Evolutionary conservation across 2,888 invertebrate genomes (phyloP), one percentile per base, ranked within the genome.

Genomic region (Tyria jacobaeae): DNA sequence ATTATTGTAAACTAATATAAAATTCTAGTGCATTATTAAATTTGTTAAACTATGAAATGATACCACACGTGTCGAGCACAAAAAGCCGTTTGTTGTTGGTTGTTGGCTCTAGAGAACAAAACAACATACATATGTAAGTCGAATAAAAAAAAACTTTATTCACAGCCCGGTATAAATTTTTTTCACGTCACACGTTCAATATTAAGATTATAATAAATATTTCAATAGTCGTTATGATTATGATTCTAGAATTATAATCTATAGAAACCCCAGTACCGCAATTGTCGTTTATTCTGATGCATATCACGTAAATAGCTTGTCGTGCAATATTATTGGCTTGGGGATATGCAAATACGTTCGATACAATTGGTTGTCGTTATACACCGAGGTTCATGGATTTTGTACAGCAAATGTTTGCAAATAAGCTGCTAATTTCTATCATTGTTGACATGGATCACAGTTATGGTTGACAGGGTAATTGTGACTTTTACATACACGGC

Each of bases 321-420:
- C 57, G 53, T 62, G 66, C 62, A 60, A 67, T 62, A 64, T 68
- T 71, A 74, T 71, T 66, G 64, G 66, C 69, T n/a, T 44, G 34
- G 69, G 75, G 54, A 64, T 63, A 74, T 74, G 70, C 63, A 65
- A 69, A 71, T 74, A 50, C 25, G 51, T 50, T 27, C 57, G 47
- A 51, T 66, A 61, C 64, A 60, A 31, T n/a, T 59, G 59, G 65
- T 75, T 67, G 60, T 53, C 9, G 35, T 34, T 35, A 55, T 44
- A 25, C 17, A 44, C 50, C 4, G 21, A 49, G 24, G 24, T 24
- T 2, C 39, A 39, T 17, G 14, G 14, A 31, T 50, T 48, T 59
- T 25, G 27, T 53, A 25, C 24, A 25, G 21, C 27, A 24, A 39
- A 60, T 48, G 31, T 54, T 60, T 60, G 21, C 48, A 48, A 53